Evolutionary conservation across 2,797 vertebrate species (phyloP).

Genomic region (Tragopan temminckii): DNA sequence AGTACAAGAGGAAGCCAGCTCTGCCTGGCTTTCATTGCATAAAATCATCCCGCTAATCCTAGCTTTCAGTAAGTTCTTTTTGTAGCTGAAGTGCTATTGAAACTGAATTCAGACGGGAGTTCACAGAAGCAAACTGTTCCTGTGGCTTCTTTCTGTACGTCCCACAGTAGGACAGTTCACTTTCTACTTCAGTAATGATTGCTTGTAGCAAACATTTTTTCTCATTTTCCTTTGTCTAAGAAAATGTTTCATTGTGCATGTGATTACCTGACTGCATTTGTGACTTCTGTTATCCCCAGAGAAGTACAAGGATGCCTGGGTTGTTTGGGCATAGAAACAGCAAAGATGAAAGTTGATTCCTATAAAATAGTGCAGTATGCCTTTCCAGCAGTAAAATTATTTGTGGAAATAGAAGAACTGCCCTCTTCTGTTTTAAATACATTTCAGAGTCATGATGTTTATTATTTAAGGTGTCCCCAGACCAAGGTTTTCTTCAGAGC

Average conservation of each 20-base stretch:
- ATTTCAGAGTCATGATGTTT: slow-evolving; percentile 28
- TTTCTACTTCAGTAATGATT: slow-evolving; percentile 16
- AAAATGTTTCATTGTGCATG: not conserved
- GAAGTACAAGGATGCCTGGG: not conserved
- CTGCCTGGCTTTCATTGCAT: slow-evolving; percentile 33
- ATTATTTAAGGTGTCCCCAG: slow-evolving; percentile 20
- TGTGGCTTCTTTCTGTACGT: slow-evolving; percentile 35
- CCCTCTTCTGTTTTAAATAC: slow-evolving; percentile 26
- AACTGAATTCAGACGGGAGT: slow-evolving; percentile 39
- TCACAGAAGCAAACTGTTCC: slow-evolving; percentile 30
- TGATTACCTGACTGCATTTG: not conserved
- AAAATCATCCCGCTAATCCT: slow-evolving; percentile 35
- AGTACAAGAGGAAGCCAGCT: slow-evolving; percentile 32
- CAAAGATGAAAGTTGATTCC: not conserved
- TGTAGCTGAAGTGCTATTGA: slow-evolving; percentile 50
- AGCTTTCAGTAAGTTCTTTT: slow-evolving; percentile 25
- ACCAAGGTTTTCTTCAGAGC: not conserved
- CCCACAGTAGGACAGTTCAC: not conserved
- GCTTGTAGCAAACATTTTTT: not conserved
- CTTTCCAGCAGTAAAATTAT: not conserved
- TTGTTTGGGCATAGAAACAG: not conserved
- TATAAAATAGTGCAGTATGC: not conserved
- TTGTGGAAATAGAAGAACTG: slow-evolving; percentile 3
- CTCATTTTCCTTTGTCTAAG: not conserved
- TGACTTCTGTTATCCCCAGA: not conserved